Evolutionary conservation across 1,140 invertebrate species (phyloP).

Genomic region (Apis florea): DNA sequence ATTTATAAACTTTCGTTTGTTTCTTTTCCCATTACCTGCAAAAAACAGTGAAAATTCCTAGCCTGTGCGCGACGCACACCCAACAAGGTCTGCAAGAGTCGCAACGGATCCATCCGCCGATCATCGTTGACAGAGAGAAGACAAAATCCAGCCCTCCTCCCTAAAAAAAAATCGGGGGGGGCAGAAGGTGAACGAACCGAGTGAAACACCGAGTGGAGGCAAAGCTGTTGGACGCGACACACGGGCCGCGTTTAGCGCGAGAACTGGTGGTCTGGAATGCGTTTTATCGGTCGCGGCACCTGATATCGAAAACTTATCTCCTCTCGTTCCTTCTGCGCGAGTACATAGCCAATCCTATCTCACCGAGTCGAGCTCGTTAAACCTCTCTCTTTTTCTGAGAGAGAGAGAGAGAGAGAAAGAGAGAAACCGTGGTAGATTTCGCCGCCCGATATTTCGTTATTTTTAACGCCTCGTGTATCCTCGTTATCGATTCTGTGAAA

Average conservation of each 20-base stretch:
- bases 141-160: background rate
- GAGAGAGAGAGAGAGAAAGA: no score
- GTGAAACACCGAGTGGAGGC: constrained; percentile 33
- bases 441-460: no score
- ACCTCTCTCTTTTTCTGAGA: no score
- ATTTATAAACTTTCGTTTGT: constrained; percentile 5
- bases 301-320: constrained; percentile 76
- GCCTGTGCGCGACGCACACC: constrained; percentile 35
- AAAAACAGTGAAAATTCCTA: constrained; percentile 26
- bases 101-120: constrained; percentile 37
- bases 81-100: constrained; percentile 56
- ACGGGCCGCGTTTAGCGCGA: constrained; percentile 54
- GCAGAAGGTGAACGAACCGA: constrained; percentile 45
- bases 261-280: constrained; percentile 70
- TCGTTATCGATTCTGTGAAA: no score
- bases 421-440: no score
- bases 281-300: constrained; percentile 66
- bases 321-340: constrained; percentile 16
- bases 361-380: background rate
- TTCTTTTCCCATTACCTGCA: constrained; percentile 47
- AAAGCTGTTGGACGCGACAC: constrained; percentile 69
- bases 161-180: background rate
- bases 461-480: no score
- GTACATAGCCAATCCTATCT: constrained; percentile 1
- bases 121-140: constrained; percentile 9